Evolutionary conservation across 2,888 invertebrate genomes (phyloP), one percentile per base, ranked within the genome.

Genomic region (Aspidapion aeneum): DNA sequence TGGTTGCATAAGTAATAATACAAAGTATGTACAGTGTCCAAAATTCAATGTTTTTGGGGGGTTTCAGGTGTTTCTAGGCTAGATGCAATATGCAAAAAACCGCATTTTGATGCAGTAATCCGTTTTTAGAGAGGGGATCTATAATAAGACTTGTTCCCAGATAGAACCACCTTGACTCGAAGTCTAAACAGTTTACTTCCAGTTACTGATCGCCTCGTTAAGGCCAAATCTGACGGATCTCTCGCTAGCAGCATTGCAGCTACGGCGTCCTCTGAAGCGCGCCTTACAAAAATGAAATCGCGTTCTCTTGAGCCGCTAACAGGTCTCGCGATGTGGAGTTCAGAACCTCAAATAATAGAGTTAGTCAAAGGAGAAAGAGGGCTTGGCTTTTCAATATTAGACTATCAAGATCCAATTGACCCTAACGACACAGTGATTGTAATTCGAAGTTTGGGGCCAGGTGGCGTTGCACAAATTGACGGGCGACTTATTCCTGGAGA

Each of bases 401-500:
- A 96, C 82, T 92, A 92, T 79, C 89, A 90, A 82, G 98, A 99
- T 84, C 98, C 98, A 35, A 86, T 96, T 80, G 96, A 98, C 81
- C 94, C 96, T 55, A 89, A 93, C 74, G 96, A 98, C 81, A 97
- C 97, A 66, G 91, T 99, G 75, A 98, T 99, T 77, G 98, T 99
- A 72, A 97, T 99, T 78, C 89, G 98, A 71, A 97, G 97, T 71
- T 85, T 99, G 73, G 99, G 99, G 65, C 99, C 98, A 20, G 98
- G 98, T 58, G 99, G 99, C 18, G 97, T 98, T 58, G 99, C 99
- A 55, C 96, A 97, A 79, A 85, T 94, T 71, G 98, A 98, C 80
- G 98, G 98, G n/a, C 87, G 97, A 18, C 87, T 99, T 63, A 96
- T 98, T 69, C 99, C 99, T 1, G 99, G 99, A 1, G 99, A 99